These are phyloP conservation scores for Drosophila pullipes DNA, from an alignment of 2,888 invertebrate genomes.

Conservation along the genomic window DNA sequence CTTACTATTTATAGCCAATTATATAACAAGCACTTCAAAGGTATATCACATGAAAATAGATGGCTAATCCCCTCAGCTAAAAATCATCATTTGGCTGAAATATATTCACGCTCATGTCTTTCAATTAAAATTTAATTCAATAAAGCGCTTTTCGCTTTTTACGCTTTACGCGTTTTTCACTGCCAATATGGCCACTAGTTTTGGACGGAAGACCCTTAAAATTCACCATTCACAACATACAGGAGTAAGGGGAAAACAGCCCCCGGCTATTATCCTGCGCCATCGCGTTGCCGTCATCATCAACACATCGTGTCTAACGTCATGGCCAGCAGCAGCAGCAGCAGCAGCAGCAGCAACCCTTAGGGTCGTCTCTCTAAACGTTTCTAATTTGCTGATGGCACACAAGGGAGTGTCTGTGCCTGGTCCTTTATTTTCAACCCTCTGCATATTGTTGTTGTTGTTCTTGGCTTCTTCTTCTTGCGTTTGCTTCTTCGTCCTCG, in stretches of 20 bases:
- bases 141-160: constrained; percentile 61
- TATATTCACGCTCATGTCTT: constrained; percentile 69
- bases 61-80: no score
- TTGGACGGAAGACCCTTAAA: constrained; percentile 3
- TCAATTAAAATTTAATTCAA: constrained; percentile 80
- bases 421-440: constrained; percentile 54
- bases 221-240: background rate
- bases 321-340: constrained; percentile 3
- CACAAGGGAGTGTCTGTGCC: constrained; percentile 77
- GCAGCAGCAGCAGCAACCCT: constrained; percentile 33
- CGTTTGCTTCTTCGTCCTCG: constrained; percentile 1
- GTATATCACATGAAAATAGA: background rate
- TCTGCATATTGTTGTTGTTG: background rate
- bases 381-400: constrained; percentile 83
- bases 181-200: constrained; percentile 57
- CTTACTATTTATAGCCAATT: background rate
- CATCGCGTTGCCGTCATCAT: constrained; percentile 52
- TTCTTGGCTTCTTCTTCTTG: background rate
- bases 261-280: constrained; percentile 36
- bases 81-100: constrained; percentile 28
- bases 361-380: constrained; percentile 63
- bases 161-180: constrained; percentile 23
- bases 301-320: constrained; percentile 34
- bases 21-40: background rate
- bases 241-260: constrained; percentile 17